Evolutionary conservation across 2,113 vertebrate species (phyloP), one percentile per base, ranked within the genome.

Genomic region (Actinemys pallida): DNA sequence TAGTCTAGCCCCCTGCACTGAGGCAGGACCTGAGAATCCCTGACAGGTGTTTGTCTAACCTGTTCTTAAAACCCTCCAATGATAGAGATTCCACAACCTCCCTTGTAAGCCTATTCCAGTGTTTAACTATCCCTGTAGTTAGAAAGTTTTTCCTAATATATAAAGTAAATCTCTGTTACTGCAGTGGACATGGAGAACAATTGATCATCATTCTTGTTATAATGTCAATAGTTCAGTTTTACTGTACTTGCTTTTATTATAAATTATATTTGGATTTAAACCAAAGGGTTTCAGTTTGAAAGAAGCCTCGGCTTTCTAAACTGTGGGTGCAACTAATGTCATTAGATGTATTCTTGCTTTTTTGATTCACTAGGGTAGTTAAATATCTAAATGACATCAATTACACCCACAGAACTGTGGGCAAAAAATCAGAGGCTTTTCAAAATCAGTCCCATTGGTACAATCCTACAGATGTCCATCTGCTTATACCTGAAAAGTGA

Each of bases 401-500:
- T 49, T 75, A 75, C 5, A 59, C 2, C 45, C 7, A 72, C n/a
- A 72, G 83, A 88, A 81, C 56, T 49, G n/a, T 19, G 29, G 88
- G 6, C 47, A 62, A 9, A 57, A 29, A 89, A 5, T 81, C 17
- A 69, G 42, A 25, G 53, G 27, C n/a, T 93, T 94, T 42, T 83
- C 24, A 85, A 3, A 78, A 89, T 24, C 39, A 86, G 45, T 13
- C 12, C 84, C 47, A 80, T 92, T 93, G 31, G 47, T 59, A 80
- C 22, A 85, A 47, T 4, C 50, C 11, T 62, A 13, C 4, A 89
- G 76, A 86, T 86, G 93, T 91, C 52, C 57, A 81, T 29, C 42
- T 93, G 53, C 84, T 82, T 59, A 52, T 22, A 29, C 22, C 83
- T 84, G 49, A 89, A 92, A 96, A 92, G 52, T 65, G 72, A 87